These are phyloP conservation scores for Lacerta agilis DNA, from an alignment of 2,797 vertebrate genomes.

Conservation along the genomic window DNA sequence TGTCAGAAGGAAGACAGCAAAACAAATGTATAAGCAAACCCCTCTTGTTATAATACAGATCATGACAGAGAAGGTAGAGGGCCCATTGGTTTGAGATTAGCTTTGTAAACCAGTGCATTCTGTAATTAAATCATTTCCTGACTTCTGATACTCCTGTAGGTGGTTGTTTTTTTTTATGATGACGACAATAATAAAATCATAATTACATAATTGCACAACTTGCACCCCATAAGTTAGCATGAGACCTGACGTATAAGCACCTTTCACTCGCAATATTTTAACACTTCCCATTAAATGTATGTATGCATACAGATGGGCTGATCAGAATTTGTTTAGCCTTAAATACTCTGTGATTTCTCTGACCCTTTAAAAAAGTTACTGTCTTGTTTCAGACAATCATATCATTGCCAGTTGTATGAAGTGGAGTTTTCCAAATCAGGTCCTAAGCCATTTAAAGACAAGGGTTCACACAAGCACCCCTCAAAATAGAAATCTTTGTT, in stretches of 20 bases:
- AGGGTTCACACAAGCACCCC: not conserved
- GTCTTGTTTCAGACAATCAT: not conserved
- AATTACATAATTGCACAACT: not conserved
- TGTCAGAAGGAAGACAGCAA: conserved; percentile 18
- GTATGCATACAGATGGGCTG: not conserved
- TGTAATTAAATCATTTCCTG: conserved; percentile 29
- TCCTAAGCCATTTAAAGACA: not conserved
- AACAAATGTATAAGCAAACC: conserved; percentile 1
- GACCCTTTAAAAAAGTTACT: not conserved
- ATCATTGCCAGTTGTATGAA: not conserved
- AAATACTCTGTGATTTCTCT: not conserved
- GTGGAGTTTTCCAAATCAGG: not conserved
- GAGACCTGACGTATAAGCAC: not conserved
- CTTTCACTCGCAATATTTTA: not conserved
- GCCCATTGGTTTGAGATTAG: conserved; percentile 15
- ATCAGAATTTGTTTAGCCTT: not conserved
- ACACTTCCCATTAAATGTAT: not conserved
- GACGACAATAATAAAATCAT: not conserved
- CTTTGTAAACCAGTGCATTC: conserved; percentile 32
- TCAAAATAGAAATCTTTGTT: not conserved
- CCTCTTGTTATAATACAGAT: conserved; percentile 27
- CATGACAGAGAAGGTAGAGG: conserved; percentile 2
- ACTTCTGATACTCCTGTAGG: not conserved
- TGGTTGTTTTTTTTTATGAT: not conserved
- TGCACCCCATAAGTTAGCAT: not conserved